A percentile compares a stretch with the other conserved stretches of the same genome.
Conservation (phyloP, 30 jellyfish, hydroid and myxozoan genomes). For the Aurelia sp. region DNA sequence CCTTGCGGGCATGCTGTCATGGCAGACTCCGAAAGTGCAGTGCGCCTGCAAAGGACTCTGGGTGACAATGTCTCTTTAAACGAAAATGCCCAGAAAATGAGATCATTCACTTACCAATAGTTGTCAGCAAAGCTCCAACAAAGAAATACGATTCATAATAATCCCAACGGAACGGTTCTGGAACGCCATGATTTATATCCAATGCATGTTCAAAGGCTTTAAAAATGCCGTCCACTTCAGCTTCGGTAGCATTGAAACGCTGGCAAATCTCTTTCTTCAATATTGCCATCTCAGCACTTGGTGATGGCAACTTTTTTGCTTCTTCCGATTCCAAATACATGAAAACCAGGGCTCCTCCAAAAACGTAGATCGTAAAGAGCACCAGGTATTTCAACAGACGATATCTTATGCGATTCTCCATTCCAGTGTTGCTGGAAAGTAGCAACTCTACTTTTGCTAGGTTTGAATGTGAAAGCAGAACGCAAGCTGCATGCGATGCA, state of each 20-base stretch:
- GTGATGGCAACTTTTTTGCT: background rate
- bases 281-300: background rate
- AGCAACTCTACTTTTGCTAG: background rate
- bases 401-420: background rate
- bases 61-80: too few relatives aligned
- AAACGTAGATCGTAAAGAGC: background rate
- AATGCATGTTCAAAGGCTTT: background rate
- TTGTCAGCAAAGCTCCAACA: slow-evolving; percentile 28
- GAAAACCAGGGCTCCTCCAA: slow-evolving; percentile 19
- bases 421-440: background rate
- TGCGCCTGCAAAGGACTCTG: too few relatives aligned
- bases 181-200: background rate
- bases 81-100: too few relatives aligned
- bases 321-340: slow-evolving; percentile 13
- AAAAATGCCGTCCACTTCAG: background rate
- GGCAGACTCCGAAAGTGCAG: too few relatives aligned
- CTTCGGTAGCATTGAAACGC: background rate
- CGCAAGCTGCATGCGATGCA: too few relatives aligned
- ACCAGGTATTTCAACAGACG: background rate
- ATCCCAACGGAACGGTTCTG: slow-evolving; percentile 8
- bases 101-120: slow-evolving; percentile 12
- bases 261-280: background rate
- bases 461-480: too few relatives aligned
- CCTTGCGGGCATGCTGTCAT: too few relatives aligned
- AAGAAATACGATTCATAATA: slow-evolving; percentile 16